Conservation (phyloP, 2,797 vertebrate genomes). For the Mormyrus hasselquistii region DNA sequence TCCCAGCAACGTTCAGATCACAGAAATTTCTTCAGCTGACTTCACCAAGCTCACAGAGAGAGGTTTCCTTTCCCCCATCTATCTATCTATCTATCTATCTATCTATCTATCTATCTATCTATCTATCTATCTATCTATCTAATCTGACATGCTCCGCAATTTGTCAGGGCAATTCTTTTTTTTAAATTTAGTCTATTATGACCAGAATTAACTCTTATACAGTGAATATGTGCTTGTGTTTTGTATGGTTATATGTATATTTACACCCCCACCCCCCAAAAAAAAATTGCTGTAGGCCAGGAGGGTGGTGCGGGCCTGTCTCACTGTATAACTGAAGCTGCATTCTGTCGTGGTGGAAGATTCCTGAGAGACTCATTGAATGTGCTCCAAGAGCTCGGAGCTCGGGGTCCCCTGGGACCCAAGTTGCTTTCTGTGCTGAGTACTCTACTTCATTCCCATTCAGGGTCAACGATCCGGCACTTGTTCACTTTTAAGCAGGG, state of each 20-base stretch:
- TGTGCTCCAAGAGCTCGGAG: background rate
- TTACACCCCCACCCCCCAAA: background rate
- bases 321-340: background rate
- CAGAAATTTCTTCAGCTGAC: background rate
- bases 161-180: background rate
- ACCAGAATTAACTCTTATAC: background rate
- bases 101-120: no score
- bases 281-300: background rate
- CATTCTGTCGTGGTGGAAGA: background rate
- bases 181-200: background rate
- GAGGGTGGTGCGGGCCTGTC: background rate
- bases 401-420: background rate
- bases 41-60: background rate
- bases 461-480: background rate
- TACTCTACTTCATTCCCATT: background rate
- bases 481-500: conserved; percentile 21
- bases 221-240: background rate
- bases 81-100: no score
- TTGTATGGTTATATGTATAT: background rate
- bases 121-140: no score
- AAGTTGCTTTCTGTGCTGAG: background rate
- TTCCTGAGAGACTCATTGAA: background rate
- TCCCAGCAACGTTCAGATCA: background rate
- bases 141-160: background rate
- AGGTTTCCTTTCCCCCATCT: background rate